Evolutionary conservation across 1,140 invertebrate genomes (phyloP).

Genomic region (Carposina sasakii): DNA sequence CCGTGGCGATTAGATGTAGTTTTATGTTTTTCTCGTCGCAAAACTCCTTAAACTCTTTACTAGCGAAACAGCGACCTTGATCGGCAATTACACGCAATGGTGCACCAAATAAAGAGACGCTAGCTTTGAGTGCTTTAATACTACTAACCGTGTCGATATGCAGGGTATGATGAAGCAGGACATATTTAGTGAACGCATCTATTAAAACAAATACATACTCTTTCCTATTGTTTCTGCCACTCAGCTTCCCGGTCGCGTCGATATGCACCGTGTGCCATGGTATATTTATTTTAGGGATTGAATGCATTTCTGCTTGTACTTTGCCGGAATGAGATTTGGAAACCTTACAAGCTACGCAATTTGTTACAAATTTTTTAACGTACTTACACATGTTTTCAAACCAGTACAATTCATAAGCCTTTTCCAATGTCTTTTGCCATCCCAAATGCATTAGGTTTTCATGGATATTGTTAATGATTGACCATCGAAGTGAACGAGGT

Average conservation of each 20-base stretch:
- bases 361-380: slow-evolving; percentile 1
- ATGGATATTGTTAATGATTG: slow-evolving; percentile 29
- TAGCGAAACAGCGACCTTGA: not conserved
- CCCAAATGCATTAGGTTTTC: slow-evolving; percentile 3
- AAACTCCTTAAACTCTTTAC: slow-evolving; percentile 26
- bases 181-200: slow-evolving; percentile 27
- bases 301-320: not conserved
- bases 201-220: slow-evolving; percentile 23
- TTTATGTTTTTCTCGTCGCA: slow-evolving; percentile 18
- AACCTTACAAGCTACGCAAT: slow-evolving; percentile 28
- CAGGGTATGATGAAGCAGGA: slow-evolving; percentile 17
- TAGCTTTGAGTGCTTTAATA: not conserved
- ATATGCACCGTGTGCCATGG: not conserved
- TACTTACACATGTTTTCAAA: not conserved
- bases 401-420: slow-evolving; percentile 2
- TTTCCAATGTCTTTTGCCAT: slow-evolving; percentile 8
- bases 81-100: not conserved
- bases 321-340: slow-evolving; percentile 24
- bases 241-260: slow-evolving; percentile 16
- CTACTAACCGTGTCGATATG: not conserved
- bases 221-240: slow-evolving; percentile 17
- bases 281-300: not conserved
- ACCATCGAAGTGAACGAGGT: slow-evolving; percentile 23
- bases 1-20: slow-evolving; percentile 25
- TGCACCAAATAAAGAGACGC: not conserved